These are phyloP conservation scores for Lophius americanus DNA, from an alignment of 2,797 vertebrate species.

Conservation along the genomic window DNA sequence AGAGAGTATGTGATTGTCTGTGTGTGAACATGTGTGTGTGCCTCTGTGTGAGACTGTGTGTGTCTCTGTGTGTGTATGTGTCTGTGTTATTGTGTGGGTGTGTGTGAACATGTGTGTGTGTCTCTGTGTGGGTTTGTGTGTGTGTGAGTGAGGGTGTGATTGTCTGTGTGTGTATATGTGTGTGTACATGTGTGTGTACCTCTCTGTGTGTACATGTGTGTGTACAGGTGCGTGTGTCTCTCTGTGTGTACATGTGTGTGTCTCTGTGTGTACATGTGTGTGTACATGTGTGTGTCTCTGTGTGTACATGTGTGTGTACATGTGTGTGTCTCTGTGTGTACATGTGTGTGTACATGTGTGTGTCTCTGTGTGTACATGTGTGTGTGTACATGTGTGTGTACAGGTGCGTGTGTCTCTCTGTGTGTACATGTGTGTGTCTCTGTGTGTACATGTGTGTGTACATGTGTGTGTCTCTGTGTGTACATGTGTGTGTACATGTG, in stretches of 20 bases:
- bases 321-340: neutral
- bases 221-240: neutral
- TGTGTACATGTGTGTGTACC: neutral
- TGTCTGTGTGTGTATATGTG: neutral
- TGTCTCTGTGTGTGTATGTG: slow-evolving; percentile 7
- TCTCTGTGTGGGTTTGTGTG: no score
- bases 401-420: no score
- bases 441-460: neutral
- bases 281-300: neutral
- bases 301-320: neutral
- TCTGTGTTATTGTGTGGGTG: neutral
- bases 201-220: neutral
- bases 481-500: slow-evolving; percentile 5
- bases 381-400: no score
- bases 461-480: neutral
- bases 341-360: no score
- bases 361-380: no score
- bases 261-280: neutral
- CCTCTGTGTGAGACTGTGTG: slow-evolving; percentile 1
- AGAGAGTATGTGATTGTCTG: no score
- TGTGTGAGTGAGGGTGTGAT: neutral
- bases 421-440: no score
- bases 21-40: neutral
- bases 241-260: neutral
- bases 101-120: neutral